Conservation (phyloP, 2,797 vertebrate species). For the Erpetoichthys calabaricus region DNA sequence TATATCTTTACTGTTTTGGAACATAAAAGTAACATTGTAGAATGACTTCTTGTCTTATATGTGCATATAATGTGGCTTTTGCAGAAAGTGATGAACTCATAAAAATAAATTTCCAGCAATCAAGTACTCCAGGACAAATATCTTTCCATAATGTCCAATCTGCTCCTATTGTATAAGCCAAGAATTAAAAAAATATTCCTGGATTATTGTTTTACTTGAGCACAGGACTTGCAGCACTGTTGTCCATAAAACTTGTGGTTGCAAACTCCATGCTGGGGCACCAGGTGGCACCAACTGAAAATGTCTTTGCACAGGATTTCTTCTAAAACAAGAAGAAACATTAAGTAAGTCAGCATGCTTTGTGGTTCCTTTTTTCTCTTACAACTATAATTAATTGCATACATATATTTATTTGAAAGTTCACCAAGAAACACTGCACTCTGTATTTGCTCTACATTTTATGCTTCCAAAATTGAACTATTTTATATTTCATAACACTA, state of each 20-base stretch:
- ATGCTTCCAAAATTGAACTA: too few species aligned
- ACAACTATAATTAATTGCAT: neutral
- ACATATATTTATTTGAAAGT: conserved; percentile 7
- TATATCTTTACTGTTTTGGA: too few species aligned
- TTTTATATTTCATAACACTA: too few species aligned
- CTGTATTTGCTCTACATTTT: too few species aligned
- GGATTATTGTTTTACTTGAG: conserved; percentile 53
- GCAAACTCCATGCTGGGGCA: conserved; percentile 85
- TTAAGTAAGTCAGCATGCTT: fast-evolving
- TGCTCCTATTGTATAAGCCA: conserved; percentile 15
- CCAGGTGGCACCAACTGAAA: conserved; percentile 87
- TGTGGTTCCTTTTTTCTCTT: neutral
- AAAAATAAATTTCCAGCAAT: conserved; percentile 36
- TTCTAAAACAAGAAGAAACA: conserved; percentile 40
- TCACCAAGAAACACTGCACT: too few species aligned
- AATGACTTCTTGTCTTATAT: too few species aligned
- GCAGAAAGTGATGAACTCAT: too few species aligned
- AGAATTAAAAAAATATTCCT: conserved; percentile 7
- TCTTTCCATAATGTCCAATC: conserved; percentile 5
- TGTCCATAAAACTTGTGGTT: conserved; percentile 93
- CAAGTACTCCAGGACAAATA: conserved; percentile 29
- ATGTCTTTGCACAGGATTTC: conserved; percentile 71
- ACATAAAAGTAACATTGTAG: too few species aligned
- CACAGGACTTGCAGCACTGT: conserved; percentile 87
- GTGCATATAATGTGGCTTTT: too few species aligned